Evolutionary conservation across 1,140 invertebrate genomes (phyloP), one percentile per base, ranked within the genome.

Genomic region (Araneus ventricosus): DNA sequence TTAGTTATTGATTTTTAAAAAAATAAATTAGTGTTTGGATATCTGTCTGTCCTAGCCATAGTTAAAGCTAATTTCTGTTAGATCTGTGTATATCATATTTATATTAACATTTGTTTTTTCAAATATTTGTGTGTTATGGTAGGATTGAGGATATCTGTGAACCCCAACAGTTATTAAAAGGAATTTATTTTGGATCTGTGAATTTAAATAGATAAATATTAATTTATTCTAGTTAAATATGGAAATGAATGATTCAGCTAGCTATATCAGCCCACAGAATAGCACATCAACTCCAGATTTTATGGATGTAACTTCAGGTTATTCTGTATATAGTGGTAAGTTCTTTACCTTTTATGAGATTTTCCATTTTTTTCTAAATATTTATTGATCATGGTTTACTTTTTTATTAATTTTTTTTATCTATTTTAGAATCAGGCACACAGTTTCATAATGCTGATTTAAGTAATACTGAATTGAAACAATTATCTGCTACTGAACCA

Each of bases 251-350:
- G 39, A 2, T 70, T 41, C 59, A 67, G 52, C 86, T 70, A n/a
- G 20, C 34, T 27, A 24, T 34, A 52, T 79, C 5, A 17, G 82
- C 57, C 30, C 67, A n/a, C 70, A 90, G 17, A 88, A 80, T 91
- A 61, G 27, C 24, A 14, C 57, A 39, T 24, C 57, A 52, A 52
- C 70, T 41, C n/a, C 59, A 59, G 90, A 92, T 70, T 92, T 86
- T 61, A 70, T 86, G 37, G 67, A 57, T 30, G 20, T 86, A 30
- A 8, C 90, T 75, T 14, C 82, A 57, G 86, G 22, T 70, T 92
- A 67, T n/a, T 6, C 57, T 34, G 22, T 85, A 10, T 86, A n/a
- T 75, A 86, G 27, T 86, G 90, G 90, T 92, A n/a, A 85, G 90
- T 92, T 39, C n/a, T n/a, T 27, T 63, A 59, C 27, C 75, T 63